Evolutionary conservation across 2,797 vertebrate species (phyloP).

Genomic region (Euthynnus affinis): DNA sequence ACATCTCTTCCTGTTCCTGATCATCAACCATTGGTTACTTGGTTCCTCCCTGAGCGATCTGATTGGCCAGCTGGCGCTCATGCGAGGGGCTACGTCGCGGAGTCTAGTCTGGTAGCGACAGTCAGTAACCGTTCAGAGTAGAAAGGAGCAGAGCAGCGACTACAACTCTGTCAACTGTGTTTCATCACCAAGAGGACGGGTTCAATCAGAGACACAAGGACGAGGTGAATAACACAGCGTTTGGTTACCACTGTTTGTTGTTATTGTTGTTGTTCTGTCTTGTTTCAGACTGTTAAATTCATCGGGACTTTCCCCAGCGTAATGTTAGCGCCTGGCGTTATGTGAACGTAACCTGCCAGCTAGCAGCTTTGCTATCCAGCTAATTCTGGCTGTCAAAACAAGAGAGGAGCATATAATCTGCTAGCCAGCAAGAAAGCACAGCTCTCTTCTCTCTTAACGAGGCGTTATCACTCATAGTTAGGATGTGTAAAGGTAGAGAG

Average conservation of each 20-base stretch:
- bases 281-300: conserved; percentile 59
- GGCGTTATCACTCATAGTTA: background rate
- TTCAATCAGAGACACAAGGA: background rate
- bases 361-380: conserved; percentile 77
- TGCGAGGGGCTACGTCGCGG: conserved; percentile 65
- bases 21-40: conserved; percentile 37
- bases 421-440: conserved; percentile 56
- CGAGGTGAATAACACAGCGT: conserved; percentile 57
- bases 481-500: background rate
- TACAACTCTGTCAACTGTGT: conserved; percentile 46
- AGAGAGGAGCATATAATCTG: conserved; percentile 71
- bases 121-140: conserved; percentile 29
- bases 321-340: conserved; percentile 37
- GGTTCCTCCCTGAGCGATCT: background rate
- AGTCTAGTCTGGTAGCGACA: conserved; percentile 52
- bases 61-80: conserved; percentile 70
- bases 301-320: conserved; percentile 50
- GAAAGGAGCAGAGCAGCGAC: background rate
- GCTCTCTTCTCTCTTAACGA: conserved; percentile 25
- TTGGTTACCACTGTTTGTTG: background rate
- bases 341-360: conserved; percentile 60
- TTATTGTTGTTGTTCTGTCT: conserved; percentile 33
- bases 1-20: conserved; percentile 54
- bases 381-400: conserved; percentile 81
- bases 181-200: conserved; percentile 11